phyloP scores from a whole-genome alignment of 2,113 vertebrate genomes.

The Xerus inauris region DNA sequence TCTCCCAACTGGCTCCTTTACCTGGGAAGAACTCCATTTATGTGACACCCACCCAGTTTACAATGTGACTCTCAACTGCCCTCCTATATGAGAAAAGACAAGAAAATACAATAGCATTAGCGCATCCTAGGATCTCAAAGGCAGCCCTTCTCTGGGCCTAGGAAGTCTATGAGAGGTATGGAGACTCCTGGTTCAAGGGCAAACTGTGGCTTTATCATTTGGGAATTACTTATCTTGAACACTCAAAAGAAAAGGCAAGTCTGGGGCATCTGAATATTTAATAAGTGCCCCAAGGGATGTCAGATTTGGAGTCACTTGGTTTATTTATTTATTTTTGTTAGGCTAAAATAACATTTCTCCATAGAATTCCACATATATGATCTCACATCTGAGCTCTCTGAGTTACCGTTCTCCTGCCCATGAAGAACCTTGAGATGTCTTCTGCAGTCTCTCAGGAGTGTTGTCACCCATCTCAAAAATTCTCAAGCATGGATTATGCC shows the following conservation, averaged over 20 bases:
- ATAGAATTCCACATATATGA: background rate
- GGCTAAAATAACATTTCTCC: background rate
- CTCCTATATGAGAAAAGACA: background rate
- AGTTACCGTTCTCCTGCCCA: background rate
- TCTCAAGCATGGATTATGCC: background rate
- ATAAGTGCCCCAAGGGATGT: background rate
- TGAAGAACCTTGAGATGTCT: background rate
- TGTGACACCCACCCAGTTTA: background rate
- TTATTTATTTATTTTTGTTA: background rate
- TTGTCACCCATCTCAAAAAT: background rate
- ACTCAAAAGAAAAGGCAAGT: background rate
- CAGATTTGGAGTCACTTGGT: background rate
- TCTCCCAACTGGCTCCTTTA: background rate
- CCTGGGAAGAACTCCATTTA: background rate
- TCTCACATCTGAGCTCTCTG: background rate
- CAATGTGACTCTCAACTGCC: background rate
- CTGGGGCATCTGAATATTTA: background rate
- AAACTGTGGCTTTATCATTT: background rate
- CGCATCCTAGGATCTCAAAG: background rate
- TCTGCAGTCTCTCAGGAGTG: background rate
- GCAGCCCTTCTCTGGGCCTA: background rate
- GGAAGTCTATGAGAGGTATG: background rate
- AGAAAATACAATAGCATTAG: background rate
- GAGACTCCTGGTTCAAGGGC: background rate
- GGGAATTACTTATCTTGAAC: background rate